phyloP scores from a whole-genome alignment of 2,888 invertebrate genomes.

The Apodemia duryi region DNA sequence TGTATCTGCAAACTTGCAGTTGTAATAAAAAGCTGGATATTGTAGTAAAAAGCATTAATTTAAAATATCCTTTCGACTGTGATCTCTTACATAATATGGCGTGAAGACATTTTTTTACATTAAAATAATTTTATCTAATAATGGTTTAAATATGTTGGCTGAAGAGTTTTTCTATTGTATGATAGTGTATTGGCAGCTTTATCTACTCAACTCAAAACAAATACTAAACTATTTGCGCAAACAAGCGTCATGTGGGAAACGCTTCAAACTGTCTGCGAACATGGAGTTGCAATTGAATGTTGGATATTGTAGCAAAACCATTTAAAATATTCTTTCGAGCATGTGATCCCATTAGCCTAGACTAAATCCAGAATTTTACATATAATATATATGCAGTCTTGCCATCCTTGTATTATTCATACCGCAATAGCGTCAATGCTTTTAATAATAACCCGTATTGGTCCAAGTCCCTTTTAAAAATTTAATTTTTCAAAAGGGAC shows the following conservation, averaged over 20 bases:
- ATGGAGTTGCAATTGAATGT: not conserved
- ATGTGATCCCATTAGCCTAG: not conserved
- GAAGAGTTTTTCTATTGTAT: not conserved
- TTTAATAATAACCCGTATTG: no score
- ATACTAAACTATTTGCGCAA: conserved; percentile 11
- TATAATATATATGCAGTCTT: no score
- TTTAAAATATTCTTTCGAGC: not conserved
- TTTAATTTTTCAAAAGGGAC: no score
- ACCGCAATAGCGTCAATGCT: no score
- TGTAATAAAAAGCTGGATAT: not conserved
- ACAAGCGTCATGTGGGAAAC: conserved; percentile 5
- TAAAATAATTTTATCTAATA: no score
- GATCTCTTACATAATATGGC: no score
- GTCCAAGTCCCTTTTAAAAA: no score
- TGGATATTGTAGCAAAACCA: not conserved
- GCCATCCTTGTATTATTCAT: no score
- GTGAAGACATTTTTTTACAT: no score
- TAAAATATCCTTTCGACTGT: not conserved
- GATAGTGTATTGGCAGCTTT: not conserved
- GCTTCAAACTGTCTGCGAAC: not conserved
- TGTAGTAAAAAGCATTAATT: not conserved
- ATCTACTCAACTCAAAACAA: not conserved
- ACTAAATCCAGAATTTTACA: not conserved
- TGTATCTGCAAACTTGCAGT: not conserved
- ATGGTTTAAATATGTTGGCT: no score